Evolutionary conservation across 2,888 invertebrate species (phyloP).

Genomic region (Geotrupes spiniger): DNA sequence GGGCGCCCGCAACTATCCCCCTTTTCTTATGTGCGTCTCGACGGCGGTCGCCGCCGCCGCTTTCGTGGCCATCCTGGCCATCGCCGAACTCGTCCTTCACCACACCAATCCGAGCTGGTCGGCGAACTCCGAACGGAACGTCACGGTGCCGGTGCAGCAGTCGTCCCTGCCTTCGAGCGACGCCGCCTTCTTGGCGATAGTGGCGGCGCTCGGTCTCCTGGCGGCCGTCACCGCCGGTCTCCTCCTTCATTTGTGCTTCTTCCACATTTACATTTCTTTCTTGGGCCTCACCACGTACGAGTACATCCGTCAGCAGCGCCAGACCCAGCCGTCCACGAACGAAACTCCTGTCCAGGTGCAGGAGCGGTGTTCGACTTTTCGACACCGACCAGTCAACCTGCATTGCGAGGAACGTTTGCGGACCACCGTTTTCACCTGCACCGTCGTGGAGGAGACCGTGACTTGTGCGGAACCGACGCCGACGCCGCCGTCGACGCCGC

Average conservation of each 20-base stretch:
- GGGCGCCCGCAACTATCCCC: conserved; percentile 84
- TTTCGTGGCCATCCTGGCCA: conserved; percentile 66
- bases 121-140: conserved; percentile 31
- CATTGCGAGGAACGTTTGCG: conserved; percentile 48
- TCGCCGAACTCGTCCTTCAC: conserved; percentile 67
- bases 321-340: conserved; percentile 48
- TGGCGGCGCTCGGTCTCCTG: conserved; percentile 62
- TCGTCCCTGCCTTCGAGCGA: conserved; percentile 53
- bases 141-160: conserved; percentile 26
- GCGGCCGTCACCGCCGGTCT: conserved; percentile 76
- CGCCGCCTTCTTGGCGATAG: conserved; percentile 59
- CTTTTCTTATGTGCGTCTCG: conserved; percentile 76
- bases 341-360: conserved; percentile 31
- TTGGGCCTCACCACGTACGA: conserved; percentile 88
- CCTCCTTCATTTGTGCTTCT: conserved; percentile 79
- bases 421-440: conserved; percentile 50
- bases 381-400: conserved; percentile 44
- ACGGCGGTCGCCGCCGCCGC: conserved; percentile 73
- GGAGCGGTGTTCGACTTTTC: conserved; percentile 17
- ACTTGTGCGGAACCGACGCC: conserved; percentile 50
- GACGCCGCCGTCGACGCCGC: conserved; percentile 49
- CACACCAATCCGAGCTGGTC: conserved; percentile 58
- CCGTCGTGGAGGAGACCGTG: conserved; percentile 53
- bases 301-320: conserved; percentile 65
- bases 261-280: conserved; percentile 82